phyloP scores from a whole-genome alignment of 2,797 vertebrate species.

The Anguilla anguilla region DNA sequence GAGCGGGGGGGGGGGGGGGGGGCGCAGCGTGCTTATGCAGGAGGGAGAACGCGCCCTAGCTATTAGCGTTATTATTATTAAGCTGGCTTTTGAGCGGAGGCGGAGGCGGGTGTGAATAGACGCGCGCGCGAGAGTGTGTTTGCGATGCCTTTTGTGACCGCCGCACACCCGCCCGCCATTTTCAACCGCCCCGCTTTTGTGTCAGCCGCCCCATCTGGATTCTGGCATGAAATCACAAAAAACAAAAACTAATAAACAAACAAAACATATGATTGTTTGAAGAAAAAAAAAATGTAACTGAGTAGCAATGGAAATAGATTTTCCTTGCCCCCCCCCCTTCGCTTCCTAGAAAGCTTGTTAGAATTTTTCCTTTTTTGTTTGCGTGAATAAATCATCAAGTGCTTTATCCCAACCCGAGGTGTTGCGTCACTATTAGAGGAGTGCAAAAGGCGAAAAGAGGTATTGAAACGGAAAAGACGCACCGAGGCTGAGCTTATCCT shows the following conservation, averaged over 20 bases:
- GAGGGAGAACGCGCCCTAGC: slow-evolving; percentile 59
- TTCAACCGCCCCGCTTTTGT: slow-evolving; percentile 59
- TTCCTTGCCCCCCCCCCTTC: neutral
- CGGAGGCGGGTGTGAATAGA: slow-evolving; percentile 59
- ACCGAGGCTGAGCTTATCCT: neutral
- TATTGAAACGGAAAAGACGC: neutral
- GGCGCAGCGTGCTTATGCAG: slow-evolving; percentile 44
- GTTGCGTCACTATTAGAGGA: neutral
- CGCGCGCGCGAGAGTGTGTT: neutral
- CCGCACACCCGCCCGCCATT: slow-evolving; percentile 51
- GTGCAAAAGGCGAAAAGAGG: neutral
- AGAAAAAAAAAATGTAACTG: slow-evolving; percentile 36
- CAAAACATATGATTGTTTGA: slow-evolving; percentile 21
- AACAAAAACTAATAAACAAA: slow-evolving; percentile 33
- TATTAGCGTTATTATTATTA: slow-evolving; percentile 63
- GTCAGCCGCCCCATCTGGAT: slow-evolving; percentile 39
- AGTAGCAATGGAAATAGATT: slow-evolving; percentile 23
- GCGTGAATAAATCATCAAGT: slow-evolving; percentile 29
- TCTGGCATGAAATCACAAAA: slow-evolving; percentile 52
- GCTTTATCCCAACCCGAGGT: slow-evolving; percentile 3
- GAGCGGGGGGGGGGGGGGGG: slow-evolving; percentile 36
- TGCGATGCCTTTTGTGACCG: slow-evolving; percentile 62
- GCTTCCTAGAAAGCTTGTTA: slow-evolving; percentile 15
- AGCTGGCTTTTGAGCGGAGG: slow-evolving; percentile 63
- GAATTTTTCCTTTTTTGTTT: slow-evolving; percentile 19